phyloP scores from a whole-genome alignment of 1,140 invertebrate genomes.

The Steinernema khuongi region DNA sequence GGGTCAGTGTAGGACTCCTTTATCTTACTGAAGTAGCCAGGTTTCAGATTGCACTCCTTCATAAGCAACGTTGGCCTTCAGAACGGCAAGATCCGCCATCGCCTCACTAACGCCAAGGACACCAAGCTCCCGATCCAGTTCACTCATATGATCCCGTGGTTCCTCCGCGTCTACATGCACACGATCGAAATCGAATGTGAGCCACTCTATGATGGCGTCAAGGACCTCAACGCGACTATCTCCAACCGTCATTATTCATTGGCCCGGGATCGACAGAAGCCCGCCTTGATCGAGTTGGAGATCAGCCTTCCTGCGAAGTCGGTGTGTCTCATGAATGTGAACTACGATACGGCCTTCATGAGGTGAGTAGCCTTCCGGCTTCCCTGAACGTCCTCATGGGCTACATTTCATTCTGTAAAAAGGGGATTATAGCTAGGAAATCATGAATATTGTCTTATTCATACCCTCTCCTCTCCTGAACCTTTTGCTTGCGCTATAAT shows the following conservation, averaged over 20 bases:
- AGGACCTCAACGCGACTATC: constrained; percentile 64
- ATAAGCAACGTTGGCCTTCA: constrained; percentile 8
- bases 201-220: not conserved
- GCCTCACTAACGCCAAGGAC: not conserved
- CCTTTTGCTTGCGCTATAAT: constrained; percentile 72
- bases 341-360: constrained; percentile 87
- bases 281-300: constrained; percentile 83
- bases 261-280: constrained; percentile 73
- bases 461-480: not conserved
- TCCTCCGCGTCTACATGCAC: constrained; percentile 82
- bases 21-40: not conserved
- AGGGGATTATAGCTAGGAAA: not conserved
- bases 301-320: constrained; percentile 74
- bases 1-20: not conserved
- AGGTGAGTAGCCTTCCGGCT: constrained; percentile 63
- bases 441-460: constrained; percentile 16
- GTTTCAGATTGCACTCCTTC: not conserved
- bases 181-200: constrained; percentile 68
- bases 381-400: not conserved
- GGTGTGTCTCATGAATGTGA: constrained; percentile 74
- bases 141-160: constrained; percentile 75
- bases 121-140: constrained; percentile 60
- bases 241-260: constrained; percentile 61
- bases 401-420: not conserved
- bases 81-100: not conserved